Conservation (phyloP, 2,797 vertebrate species). For the Darevskia nairensis region DNA sequence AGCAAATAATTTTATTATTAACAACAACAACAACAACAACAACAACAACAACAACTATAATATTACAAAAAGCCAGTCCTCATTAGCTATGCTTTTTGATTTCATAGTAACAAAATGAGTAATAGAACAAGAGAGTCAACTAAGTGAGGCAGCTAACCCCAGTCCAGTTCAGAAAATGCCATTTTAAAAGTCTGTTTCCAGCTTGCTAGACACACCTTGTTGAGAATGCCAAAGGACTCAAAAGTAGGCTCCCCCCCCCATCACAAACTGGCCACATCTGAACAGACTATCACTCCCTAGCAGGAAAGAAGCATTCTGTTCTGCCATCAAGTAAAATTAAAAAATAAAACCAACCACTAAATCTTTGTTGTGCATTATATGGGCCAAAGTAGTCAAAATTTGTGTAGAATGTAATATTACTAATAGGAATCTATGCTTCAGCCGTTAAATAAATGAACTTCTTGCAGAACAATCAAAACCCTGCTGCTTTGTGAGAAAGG, state of each 20-base stretch:
- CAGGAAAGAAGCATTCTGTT: neutral
- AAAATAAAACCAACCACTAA: neutral
- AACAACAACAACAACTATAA: no score
- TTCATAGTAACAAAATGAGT: neutral
- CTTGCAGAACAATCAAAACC: neutral
- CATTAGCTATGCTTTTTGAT: constrained; percentile 25
- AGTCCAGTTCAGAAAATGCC: neutral
- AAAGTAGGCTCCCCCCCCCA: neutral
- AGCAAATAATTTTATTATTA: no score
- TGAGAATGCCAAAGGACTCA: neutral
- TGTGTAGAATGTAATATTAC: neutral
- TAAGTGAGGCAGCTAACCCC: neutral
- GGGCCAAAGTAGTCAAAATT: neutral
- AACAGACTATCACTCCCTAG: neutral
- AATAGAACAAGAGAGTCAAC: neutral
- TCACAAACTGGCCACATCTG: neutral
- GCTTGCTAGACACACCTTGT: neutral
- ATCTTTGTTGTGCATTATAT: neutral
- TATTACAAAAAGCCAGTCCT: constrained; percentile 37
- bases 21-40: no score
- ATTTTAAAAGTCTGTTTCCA: neutral
- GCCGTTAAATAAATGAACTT: neutral
- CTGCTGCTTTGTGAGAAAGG: neutral
- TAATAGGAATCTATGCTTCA: neutral
- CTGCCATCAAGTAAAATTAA: neutral